These are phyloP conservation scores for Entomobrya proxima DNA, from an alignment of 2,888 invertebrate genomes.

Conservation along the genomic window DNA sequence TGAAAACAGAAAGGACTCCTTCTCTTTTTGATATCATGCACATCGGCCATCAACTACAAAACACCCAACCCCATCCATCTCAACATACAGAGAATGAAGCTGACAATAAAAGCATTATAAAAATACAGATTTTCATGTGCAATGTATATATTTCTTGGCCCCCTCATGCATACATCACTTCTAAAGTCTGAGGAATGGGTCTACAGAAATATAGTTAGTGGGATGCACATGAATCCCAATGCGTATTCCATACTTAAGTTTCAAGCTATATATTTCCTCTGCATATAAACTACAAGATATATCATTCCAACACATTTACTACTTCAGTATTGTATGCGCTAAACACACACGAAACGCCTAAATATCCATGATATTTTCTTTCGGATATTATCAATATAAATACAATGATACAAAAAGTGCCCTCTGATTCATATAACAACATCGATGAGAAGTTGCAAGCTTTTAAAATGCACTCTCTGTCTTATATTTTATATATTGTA, in stretches of 20 bases:
- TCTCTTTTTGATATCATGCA: constrained; percentile 62
- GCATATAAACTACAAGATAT: not conserved
- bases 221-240: not conserved
- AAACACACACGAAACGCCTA: constrained; percentile 55
- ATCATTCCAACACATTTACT: constrained; percentile 4
- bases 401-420: not conserved
- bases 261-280: not conserved
- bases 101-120: constrained; percentile 29
- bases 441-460: not conserved
- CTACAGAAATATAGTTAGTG: not conserved
- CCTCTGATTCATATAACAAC: not conserved
- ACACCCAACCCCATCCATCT: constrained; percentile 66
- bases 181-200: not conserved
- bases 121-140: constrained; percentile 63
- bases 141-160: constrained; percentile 30
- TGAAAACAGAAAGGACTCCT: constrained; percentile 53
- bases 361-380: constrained; percentile 65
- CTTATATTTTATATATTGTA: not conserved
- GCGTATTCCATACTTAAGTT: no score
- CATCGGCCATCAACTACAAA: constrained; percentile 65
- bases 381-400: constrained; percentile 5
- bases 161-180: not conserved
- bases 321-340: constrained; percentile 10
- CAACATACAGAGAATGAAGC: constrained; percentile 28
- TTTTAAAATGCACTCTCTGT: not conserved